Evolutionary conservation across 2,797 vertebrate genomes (phyloP).

Genomic region (Cossypha caffra): DNA sequence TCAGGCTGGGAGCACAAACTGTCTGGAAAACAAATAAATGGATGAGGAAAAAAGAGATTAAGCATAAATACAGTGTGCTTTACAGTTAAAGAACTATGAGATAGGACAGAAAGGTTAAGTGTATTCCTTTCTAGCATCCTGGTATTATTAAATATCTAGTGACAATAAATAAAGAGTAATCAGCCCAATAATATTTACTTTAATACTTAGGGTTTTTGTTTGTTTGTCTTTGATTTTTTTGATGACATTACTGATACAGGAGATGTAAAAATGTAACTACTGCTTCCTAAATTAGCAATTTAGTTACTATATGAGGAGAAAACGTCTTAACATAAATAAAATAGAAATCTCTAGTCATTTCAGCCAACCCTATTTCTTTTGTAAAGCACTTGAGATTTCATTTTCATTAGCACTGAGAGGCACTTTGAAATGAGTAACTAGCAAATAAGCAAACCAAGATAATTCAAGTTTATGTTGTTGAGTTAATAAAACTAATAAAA

Average conservation of each 20-base stretch:
- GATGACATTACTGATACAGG: not conserved
- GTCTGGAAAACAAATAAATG: conserved; percentile 36
- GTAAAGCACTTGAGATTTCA: conserved; percentile 78
- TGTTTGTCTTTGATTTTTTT: not conserved
- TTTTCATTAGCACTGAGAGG: conserved; percentile 73
- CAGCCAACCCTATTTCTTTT: conserved; percentile 66
- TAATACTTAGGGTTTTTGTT: not conserved
- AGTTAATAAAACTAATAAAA: conserved; percentile 77
- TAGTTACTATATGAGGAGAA: conserved; percentile 56
- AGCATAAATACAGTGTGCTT: not conserved
- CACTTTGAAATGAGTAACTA: conserved; percentile 76
- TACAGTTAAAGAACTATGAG: not conserved
- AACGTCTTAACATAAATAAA: conserved; percentile 66
- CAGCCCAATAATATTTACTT: not conserved
- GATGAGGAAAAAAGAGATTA: conserved; percentile 46
- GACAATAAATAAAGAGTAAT: not conserved
- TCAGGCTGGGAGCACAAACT: conserved; percentile 54
- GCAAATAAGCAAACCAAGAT: conserved; percentile 75
- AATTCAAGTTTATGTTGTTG: conserved; percentile 76
- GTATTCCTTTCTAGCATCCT: not conserved
- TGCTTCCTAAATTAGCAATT: conserved; percentile 49
- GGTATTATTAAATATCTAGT: not conserved
- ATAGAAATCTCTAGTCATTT: conserved; percentile 60
- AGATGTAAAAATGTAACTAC: conserved; percentile 38
- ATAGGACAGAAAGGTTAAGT: not conserved